Conservation (phyloP, 2,797 vertebrate species). For the Cyprinodon diabolis region DNA sequence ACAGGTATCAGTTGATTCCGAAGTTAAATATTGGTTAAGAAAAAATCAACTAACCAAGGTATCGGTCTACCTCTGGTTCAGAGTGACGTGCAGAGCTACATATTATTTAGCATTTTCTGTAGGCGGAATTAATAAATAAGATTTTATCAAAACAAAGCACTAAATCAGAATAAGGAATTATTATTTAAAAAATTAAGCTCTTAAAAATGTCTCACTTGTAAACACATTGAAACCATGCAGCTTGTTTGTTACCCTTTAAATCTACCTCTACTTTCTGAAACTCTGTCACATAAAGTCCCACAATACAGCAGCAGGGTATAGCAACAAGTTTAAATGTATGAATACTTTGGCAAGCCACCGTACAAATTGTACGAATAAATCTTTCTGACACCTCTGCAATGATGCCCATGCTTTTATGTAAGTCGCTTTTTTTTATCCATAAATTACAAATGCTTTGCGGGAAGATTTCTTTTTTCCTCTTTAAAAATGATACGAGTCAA, state of each 20-base stretch:
- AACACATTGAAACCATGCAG: too few relatives aligned
- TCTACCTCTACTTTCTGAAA: not conserved
- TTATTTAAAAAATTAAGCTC: not conserved
- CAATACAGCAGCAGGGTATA: not conserved
- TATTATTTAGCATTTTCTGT: not conserved
- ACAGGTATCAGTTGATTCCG: too few relatives aligned
- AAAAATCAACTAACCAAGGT: too few relatives aligned
- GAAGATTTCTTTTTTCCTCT: conserved; percentile 18
- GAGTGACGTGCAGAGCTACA: not conserved
- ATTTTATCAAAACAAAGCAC: not conserved
- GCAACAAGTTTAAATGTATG: not conserved
- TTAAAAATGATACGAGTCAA: conserved; percentile 36
- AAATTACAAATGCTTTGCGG: not conserved
- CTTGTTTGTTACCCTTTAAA: not conserved
- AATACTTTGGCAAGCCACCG: not conserved
- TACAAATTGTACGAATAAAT: not conserved
- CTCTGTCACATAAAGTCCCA: not conserved
- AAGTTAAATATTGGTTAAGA: too few relatives aligned
- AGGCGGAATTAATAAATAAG: not conserved
- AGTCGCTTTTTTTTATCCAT: not conserved
- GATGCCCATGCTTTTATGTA: not conserved
- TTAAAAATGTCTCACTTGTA: not conserved
- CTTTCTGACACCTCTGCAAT: not conserved
- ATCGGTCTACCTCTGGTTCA: not conserved
- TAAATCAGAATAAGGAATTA: not conserved